Evolutionary conservation across 2,888 invertebrate genomes (phyloP), one percentile per base, ranked within the genome.

Genomic region (Leptopilina myrica): DNA sequence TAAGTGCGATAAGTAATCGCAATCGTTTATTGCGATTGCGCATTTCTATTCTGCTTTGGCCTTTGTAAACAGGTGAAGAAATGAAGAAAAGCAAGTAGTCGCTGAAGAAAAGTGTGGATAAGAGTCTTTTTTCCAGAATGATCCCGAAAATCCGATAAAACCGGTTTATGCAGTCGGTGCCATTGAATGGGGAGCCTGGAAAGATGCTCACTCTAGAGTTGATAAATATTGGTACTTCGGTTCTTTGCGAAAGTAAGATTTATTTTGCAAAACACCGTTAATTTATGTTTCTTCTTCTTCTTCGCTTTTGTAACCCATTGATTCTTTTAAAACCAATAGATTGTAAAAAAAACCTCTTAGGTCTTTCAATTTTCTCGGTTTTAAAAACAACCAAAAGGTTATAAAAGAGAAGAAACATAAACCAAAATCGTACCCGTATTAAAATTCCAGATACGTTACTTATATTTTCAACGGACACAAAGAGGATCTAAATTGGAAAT

Each of bases 151-250:
- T 76, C 83, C 92, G 77, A 91, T 90, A 62, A 95, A 95, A 89
- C 96, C 97, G 0, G 95, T 98, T 77, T 98, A 95, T 92, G 97
- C 97, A 0, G 91, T 98, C 83, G 94, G 95, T 76, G 94, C 94
- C 0, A 92, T 99, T 69, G 95, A 97, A 90, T 97, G 97, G 96
- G 98, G 98, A 5, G 95, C 96, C 1, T 96, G 96, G 90, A 93
- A 96, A 86, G 97, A 98, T 91, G 95, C 96, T 0, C 92, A 95
- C 79, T 94, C 94, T 0, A 94, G 93, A 83, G 95, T 94, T 87
- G 95, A 96, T 84, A 96, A 96, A 92, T 98, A 98, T 91, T 98
- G 98, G 98, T 96, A 97, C 86, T 95, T 96, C 92, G 97, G 97
- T 3, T 93, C 94, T 0, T 91, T 97, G 0, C 94, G 96, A 88